These are phyloP conservation scores for Dreissena rostriformis DNA, from an alignment of 1,140 invertebrate species.

Conservation along the genomic window DNA sequence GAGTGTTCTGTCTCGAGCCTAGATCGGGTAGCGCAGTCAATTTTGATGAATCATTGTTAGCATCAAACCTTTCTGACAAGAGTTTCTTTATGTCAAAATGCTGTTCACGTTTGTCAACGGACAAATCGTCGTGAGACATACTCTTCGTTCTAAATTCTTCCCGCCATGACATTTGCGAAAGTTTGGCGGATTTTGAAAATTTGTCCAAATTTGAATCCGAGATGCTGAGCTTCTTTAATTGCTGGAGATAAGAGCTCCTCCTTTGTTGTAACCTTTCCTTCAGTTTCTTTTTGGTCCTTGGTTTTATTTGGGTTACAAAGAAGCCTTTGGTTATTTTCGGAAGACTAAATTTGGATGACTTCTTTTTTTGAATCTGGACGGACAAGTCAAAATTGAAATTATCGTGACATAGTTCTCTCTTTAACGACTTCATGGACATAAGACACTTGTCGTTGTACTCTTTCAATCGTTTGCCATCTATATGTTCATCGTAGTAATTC, in stretches of 20 bases:
- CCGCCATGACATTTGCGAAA: no score
- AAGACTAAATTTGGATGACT: neutral
- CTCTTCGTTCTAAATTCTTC: neutral
- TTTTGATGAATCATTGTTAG: neutral
- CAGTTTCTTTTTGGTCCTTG: neutral
- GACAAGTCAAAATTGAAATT: slow-evolving; percentile 35
- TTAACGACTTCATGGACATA: slow-evolving; percentile 20
- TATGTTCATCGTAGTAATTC: slow-evolving; percentile 21
- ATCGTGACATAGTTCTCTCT: slow-evolving; percentile 12
- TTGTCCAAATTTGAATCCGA: slow-evolving; percentile 33
- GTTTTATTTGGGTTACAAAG: slow-evolving; percentile 15
- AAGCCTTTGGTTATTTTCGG: slow-evolving; percentile 11
- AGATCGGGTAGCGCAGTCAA: neutral
- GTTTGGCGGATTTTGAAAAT: slow-evolving; percentile 15
- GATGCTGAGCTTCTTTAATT: slow-evolving; percentile 31
- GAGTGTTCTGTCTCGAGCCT: neutral
- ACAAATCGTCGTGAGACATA: neutral
- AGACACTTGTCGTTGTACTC: slow-evolving; percentile 16
- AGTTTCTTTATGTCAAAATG: neutral
- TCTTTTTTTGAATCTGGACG: slow-evolving; percentile 10
- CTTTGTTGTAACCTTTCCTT: slow-evolving; percentile 9
- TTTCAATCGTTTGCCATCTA: slow-evolving; percentile 25
- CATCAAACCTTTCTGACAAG: neutral
- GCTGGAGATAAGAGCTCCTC: slow-evolving; percentile 17
- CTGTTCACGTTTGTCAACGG: neutral